Percentiles rank a stretch among this genome's conserved stretches.
Conservation (phyloP, 2,797 vertebrate species). For the Microctenopoma lineatum region DNA sequence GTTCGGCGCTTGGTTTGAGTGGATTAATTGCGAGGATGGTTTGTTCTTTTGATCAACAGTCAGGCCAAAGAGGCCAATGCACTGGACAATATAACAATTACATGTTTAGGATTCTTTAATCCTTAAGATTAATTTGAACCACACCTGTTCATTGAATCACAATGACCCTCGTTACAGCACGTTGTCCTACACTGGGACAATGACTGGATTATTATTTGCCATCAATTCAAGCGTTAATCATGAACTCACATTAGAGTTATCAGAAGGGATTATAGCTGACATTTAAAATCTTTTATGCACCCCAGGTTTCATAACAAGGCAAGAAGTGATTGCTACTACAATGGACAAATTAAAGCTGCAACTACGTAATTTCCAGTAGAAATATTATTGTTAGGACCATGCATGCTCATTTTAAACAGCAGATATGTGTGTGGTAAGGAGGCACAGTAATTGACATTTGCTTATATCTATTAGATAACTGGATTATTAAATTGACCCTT, state of each 20-base stretch:
- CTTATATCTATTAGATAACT: background rate
- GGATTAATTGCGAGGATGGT: conserved; percentile 62
- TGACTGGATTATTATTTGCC: conserved; percentile 23
- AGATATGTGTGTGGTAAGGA: background rate
- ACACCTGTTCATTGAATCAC: conserved; percentile 63
- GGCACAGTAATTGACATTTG: background rate
- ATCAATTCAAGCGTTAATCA: conserved; percentile 15
- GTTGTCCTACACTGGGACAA: conserved; percentile 1
- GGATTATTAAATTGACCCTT: background rate
- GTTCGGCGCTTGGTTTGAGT: conserved; percentile 70
- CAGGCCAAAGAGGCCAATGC: conserved; percentile 35
- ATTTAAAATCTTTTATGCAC: no score
- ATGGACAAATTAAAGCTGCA: background rate
- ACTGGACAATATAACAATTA: conserved; percentile 39
- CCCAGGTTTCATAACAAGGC: conserved; percentile 6
- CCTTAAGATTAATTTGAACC: conserved; percentile 64
- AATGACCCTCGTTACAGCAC: conserved; percentile 25
- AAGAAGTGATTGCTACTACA: background rate
- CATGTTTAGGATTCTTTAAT: conserved; percentile 60
- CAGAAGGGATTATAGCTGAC: background rate
- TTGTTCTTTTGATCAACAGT: conserved; percentile 66
- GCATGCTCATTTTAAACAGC: background rate
- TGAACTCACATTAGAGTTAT: background rate
- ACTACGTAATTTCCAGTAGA: background rate
- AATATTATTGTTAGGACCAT: no score